phyloP scores from a whole-genome alignment of 2,113 vertebrate genomes.

The Okapia johnstoni region DNA sequence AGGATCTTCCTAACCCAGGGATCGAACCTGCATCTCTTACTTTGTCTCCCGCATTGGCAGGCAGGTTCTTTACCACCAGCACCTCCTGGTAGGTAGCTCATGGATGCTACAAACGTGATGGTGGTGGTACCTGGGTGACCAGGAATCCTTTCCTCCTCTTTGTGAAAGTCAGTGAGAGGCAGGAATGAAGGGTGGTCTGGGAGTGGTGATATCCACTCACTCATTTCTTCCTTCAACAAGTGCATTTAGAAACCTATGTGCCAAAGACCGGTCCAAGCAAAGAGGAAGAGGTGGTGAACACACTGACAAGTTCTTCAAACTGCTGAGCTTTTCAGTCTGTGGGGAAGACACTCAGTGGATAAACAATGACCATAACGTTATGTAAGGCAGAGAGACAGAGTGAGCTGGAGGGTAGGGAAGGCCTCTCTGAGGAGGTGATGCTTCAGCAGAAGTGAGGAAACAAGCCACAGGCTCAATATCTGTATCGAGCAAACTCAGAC shows the following conservation, averaged over 20 bases:
- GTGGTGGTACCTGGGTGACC: neutral
- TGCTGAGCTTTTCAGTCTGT: neutral
- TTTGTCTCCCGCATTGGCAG: too few species aligned
- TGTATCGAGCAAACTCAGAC: neutral
- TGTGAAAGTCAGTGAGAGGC: neutral
- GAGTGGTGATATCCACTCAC: neutral
- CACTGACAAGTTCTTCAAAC: neutral
- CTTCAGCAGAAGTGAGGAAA: neutral
- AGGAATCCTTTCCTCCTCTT: neutral
- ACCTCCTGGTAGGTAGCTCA: neutral
- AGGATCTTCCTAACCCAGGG: too few species aligned
- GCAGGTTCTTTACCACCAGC: too few species aligned
- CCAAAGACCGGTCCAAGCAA: neutral
- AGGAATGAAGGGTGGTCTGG: neutral
- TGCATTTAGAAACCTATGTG: neutral
- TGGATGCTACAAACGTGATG: neutral
- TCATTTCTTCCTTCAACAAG: neutral
- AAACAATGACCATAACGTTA: neutral
- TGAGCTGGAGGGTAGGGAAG: neutral
- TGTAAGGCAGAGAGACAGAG: neutral
- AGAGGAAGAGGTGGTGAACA: neutral
- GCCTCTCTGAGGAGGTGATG: neutral
- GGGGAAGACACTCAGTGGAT: neutral
- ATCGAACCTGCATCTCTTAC: too few species aligned
- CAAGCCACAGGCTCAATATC: fast-evolving